Conservation (phyloP, 2,113 vertebrate species). For the Rhynchopsitta pachyrhyncha region DNA sequence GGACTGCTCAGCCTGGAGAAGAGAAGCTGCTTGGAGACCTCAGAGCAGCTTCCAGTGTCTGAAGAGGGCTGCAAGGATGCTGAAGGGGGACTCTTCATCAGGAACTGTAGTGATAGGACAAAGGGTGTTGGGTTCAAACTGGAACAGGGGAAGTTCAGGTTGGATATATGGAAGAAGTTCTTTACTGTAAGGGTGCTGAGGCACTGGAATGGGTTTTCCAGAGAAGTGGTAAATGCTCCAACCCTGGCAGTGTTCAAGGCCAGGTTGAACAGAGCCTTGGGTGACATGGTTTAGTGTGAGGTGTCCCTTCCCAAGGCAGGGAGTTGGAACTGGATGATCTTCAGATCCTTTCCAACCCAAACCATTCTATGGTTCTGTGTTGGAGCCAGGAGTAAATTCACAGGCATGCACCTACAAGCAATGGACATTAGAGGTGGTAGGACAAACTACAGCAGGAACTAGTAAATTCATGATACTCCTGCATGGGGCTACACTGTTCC, state of each 20-base stretch:
- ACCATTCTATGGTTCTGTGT: neutral
- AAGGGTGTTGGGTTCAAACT: too few relatives aligned
- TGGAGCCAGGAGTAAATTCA: neutral
- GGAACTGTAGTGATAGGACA: too few relatives aligned
- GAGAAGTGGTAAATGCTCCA: neutral
- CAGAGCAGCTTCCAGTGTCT: too few relatives aligned
- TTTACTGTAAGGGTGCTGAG: too few relatives aligned
- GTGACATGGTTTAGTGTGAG: neutral
- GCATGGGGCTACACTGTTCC: neutral
- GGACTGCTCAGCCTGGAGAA: neutral
- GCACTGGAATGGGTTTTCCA: neutral
- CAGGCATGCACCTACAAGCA: neutral
- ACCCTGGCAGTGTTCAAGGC: too few relatives aligned
- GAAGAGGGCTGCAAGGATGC: too few relatives aligned
- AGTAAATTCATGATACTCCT: neutral
- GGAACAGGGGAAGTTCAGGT: too few relatives aligned
- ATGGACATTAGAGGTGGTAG: rapidly evolving
- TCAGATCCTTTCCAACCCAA: neutral
- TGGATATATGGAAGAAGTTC: too few relatives aligned
- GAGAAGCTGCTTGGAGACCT: too few relatives aligned
- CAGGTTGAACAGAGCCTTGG: neutral
- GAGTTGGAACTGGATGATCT: neutral
- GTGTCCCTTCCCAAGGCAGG: neutral
- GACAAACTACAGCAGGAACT: neutral
- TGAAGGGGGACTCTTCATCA: too few relatives aligned